Evolutionary conservation across 2,888 invertebrate species (phyloP).

Genomic region (Epirrita christyi): DNA sequence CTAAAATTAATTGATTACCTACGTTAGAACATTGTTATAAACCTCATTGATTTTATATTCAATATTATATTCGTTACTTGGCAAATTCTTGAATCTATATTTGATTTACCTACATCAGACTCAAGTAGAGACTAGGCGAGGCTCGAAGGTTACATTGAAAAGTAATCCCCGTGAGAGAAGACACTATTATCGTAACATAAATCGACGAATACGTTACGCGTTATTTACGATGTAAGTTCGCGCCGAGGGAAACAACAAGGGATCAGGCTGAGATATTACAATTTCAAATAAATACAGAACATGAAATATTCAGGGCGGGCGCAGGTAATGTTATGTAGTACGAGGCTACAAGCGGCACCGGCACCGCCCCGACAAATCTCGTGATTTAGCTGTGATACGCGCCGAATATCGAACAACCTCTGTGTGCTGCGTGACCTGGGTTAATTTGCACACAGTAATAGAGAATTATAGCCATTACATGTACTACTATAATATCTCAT

Average conservation of each 20-base stretch:
- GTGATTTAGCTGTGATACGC: slow-evolving; percentile 82
- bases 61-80: background rate
- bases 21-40: slow-evolving; percentile 9
- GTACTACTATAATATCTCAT: slow-evolving; percentile 42
- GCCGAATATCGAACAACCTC: slow-evolving; percentile 78
- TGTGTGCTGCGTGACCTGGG: slow-evolving; percentile 79
- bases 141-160: slow-evolving; percentile 34
- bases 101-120: background rate
- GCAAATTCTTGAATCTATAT: slow-evolving; percentile 9
- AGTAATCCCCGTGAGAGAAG: slow-evolving; percentile 58
- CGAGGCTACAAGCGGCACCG: slow-evolving; percentile 48
- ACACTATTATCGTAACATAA: slow-evolving; percentile 71
- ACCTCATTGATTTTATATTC: slow-evolving; percentile 5
- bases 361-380: slow-evolving; percentile 81
- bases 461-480: slow-evolving; percentile 72
- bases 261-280: slow-evolving; percentile 81
- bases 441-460: slow-evolving; percentile 78
- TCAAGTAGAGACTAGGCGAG: slow-evolving; percentile 13
- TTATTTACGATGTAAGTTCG: slow-evolving; percentile 78
- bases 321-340: slow-evolving; percentile 81
- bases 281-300: slow-evolving; percentile 82
- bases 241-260: slow-evolving; percentile 74
- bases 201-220: slow-evolving; percentile 72
- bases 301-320: slow-evolving; percentile 82
- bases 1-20: slow-evolving; percentile 10